Percentiles rank a stretch among this genome's conserved stretches.
phyloP scores from a whole-genome alignment of 2,797 vertebrate genomes.

The Phaenicophaeus curvirostris region DNA sequence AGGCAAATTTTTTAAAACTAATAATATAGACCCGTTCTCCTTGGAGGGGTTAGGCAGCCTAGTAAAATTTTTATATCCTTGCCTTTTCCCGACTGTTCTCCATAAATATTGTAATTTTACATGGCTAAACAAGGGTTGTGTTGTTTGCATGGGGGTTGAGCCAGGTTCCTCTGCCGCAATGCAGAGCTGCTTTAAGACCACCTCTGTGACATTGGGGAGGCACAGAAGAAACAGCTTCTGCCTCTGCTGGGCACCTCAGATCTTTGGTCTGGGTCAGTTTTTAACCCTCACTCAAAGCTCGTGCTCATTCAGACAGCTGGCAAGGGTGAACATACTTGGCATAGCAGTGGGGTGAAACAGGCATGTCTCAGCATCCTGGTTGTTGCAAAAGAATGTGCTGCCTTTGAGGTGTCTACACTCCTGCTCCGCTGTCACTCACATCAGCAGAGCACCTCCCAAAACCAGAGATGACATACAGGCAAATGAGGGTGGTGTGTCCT shows the following conservation, averaged over 20 bases:
- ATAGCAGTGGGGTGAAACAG: accelerated
- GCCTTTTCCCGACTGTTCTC: not conserved
- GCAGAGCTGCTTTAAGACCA: not conserved
- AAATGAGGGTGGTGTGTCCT: not conserved
- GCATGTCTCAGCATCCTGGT: not conserved
- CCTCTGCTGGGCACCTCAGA: not conserved
- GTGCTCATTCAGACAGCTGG: accelerated
- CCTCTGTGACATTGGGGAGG: not conserved
- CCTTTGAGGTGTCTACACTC: not conserved
- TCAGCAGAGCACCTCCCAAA: not conserved
- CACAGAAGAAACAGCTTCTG: not conserved
- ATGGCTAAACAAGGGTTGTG: not conserved
- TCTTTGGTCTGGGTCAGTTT: not conserved
- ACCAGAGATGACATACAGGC: not conserved
- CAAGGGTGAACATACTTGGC: not conserved
- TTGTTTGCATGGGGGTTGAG: not conserved
- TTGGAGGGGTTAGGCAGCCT: not conserved
- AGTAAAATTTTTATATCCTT: not conserved
- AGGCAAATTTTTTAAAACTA: not conserved
- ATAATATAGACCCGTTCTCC: not conserved
- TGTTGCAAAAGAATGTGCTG: not conserved
- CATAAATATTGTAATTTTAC: not conserved
- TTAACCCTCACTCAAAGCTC: not conserved
- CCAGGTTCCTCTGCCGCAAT: not conserved
- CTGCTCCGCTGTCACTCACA: not conserved